phyloP scores from a whole-genome alignment of 2,888 invertebrate species.

The Athalia circularis region DNA sequence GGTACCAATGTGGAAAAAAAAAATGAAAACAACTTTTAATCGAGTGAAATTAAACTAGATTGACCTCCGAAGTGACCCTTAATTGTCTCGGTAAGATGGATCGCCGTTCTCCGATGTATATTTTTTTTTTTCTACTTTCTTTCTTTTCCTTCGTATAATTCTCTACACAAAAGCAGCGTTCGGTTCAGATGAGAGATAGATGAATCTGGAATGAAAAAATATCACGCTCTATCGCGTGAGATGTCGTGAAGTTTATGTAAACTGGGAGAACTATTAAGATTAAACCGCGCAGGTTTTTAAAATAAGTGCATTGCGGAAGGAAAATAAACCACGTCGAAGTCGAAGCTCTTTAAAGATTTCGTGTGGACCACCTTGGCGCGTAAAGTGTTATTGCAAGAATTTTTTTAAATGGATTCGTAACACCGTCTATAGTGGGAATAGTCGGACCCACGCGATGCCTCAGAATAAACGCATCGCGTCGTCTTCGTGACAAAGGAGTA shows the following conservation, averaged over 20 bases:
- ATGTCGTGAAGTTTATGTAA: too few species aligned
- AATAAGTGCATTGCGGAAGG: not conserved
- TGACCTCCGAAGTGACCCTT: conserved; percentile 14
- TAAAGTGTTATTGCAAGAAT: conserved; percentile 41
- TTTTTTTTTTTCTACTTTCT: not conserved
- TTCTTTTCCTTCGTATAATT: not conserved
- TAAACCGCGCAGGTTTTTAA: too few species aligned
- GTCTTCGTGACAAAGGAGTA: conserved; percentile 32
- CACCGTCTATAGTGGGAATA: not conserved
- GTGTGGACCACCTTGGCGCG: conserved; percentile 32
- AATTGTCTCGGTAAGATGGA: conserved; percentile 28
- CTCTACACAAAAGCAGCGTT: not conserved
- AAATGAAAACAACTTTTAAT: conserved; percentile 2
- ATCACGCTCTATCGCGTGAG: too few species aligned
- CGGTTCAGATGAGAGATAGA: not conserved
- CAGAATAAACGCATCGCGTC: conserved; percentile 9
- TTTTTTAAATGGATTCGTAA: conserved; percentile 9
- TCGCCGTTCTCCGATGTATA: conserved; percentile 12
- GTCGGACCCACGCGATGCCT: conserved; percentile 34
- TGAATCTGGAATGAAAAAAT: not conserved
- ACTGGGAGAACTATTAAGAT: too few species aligned
- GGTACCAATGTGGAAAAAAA: not conserved
- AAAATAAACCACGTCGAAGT: not conserved
- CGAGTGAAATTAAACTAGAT: conserved; percentile 37
- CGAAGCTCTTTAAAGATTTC: conserved; percentile 31